Conservation (phyloP, 2,797 vertebrate genomes). For the Leptodactylus fallax region DNA sequence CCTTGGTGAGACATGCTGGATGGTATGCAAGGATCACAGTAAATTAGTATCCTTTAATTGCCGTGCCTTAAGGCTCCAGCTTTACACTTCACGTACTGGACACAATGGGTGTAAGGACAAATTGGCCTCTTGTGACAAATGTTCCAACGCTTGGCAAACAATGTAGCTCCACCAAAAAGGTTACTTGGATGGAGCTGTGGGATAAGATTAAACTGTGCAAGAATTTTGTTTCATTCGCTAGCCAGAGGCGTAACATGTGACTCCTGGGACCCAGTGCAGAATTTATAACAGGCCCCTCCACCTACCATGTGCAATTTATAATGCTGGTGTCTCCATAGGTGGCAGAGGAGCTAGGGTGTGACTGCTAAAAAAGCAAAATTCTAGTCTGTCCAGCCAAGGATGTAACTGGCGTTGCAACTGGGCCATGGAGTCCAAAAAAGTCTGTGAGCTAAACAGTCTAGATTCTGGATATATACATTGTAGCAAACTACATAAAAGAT, state of each 20-base stretch:
- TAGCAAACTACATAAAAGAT: too few relatives aligned
- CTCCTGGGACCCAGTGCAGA: background rate
- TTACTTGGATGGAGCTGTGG: background rate
- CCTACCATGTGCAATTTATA: background rate
- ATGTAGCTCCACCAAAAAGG: conserved; percentile 18
- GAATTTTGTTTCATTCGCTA: background rate
- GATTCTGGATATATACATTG: too few relatives aligned
- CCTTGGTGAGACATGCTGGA: conserved; percentile 14
- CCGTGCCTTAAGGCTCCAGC: background rate
- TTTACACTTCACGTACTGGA: conserved; percentile 9
- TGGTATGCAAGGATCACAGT: conserved; percentile 30
- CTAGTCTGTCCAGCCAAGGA: too few relatives aligned
- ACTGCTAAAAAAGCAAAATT: too few relatives aligned
- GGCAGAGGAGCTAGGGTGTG: too few relatives aligned
- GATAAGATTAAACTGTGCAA: background rate
- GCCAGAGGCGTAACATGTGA: background rate
- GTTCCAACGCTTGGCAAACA: conserved; percentile 18
- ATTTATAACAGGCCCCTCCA: background rate
- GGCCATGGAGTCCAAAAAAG: too few relatives aligned
- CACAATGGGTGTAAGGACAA: conserved; percentile 8
- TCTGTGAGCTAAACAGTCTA: too few relatives aligned
- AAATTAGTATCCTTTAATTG: conserved; percentile 25
- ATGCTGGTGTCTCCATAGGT: too few relatives aligned
- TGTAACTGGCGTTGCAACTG: too few relatives aligned
- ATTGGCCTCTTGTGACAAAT: conserved; percentile 14